Evolutionary conservation across 1,140 invertebrate species (phyloP), one percentile per base, ranked within the genome.

Genomic region (Hycleus cichorii): DNA sequence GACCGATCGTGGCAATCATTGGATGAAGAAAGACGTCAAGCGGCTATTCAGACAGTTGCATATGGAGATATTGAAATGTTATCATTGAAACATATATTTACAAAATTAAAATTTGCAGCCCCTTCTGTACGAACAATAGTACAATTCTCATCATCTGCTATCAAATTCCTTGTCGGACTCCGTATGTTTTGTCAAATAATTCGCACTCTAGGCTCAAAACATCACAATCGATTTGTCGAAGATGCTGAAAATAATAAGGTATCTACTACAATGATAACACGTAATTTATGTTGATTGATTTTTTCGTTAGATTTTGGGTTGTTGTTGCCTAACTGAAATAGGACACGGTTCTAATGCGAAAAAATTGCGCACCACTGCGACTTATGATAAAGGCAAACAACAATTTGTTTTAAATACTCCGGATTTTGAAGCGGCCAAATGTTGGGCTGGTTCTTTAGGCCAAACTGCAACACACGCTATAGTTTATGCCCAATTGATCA

Each of bases 291-390:
- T 32, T 7, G 3, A 32, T 7, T 32, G 7, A 2, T 10, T 26
- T 10, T 11, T 32, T 2, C 27, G 5, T 42, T 42, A 86, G 82
- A 81, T 87, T 25, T 76, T 86, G 47, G 88, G 91, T 2, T 93
- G 89, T 70, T 88, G 97, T 74, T 89, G 90, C 2, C 73, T 98
- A 49, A 98, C 95, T 10, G 95, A 98, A 79, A 80, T 97, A 26
- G 82, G 88, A 42, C 95, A 98, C 78, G 95, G 95, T 1, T 94
- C 91, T 44, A 95, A 98, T 74, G 92, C 91, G 2, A 92, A 91
- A 67, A 85, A 85, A 40, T 89, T 97, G 80, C 81, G 89, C 62
- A 97, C 95, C 0, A 91, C 84, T 18, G 94, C 95, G 3, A 92
- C 83, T 0, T 98, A 90, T 73, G 90, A 97, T 74, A 77, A 83